Evolutionary conservation across 2,888 invertebrate species (phyloP).

Genomic region (Diachrysia chrysitis): DNA sequence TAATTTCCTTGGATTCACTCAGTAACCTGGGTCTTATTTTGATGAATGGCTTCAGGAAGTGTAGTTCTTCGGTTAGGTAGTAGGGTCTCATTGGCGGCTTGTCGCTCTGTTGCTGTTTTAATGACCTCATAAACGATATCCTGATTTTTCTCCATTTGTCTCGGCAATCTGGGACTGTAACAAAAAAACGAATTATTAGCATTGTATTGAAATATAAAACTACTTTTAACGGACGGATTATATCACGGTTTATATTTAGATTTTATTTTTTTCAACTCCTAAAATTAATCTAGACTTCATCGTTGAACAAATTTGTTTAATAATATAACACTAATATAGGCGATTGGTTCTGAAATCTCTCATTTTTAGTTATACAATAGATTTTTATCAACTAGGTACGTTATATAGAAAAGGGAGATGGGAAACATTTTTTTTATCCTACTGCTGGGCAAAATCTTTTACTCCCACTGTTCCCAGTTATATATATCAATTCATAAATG

Average conservation of each 20-base stretch:
- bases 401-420: no score
- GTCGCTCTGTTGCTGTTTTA: constrained; percentile 55
- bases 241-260: no score
- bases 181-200: constrained; percentile 8
- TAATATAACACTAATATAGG: no score
- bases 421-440: no score
- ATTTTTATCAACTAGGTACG: no score
- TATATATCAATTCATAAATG: no score
- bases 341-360: no score
- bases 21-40: constrained; percentile 32
- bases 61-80: constrained; percentile 59
- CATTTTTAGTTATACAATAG: not conserved
- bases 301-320: not conserved
- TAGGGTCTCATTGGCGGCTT: constrained; percentile 58
- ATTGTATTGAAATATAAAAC: not conserved
- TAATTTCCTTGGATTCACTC: constrained; percentile 14
- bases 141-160: constrained; percentile 65
- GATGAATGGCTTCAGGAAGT: constrained; percentile 58
- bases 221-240: no score
- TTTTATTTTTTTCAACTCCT: no score
- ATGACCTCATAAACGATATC: constrained; percentile 61
- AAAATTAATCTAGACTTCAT: not conserved
- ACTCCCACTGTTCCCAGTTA: no score
- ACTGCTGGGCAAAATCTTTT: not conserved
- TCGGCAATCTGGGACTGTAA: constrained; percentile 62